Conservation (phyloP, 1,140 invertebrate genomes). For the Coptotermes formosanus region DNA sequence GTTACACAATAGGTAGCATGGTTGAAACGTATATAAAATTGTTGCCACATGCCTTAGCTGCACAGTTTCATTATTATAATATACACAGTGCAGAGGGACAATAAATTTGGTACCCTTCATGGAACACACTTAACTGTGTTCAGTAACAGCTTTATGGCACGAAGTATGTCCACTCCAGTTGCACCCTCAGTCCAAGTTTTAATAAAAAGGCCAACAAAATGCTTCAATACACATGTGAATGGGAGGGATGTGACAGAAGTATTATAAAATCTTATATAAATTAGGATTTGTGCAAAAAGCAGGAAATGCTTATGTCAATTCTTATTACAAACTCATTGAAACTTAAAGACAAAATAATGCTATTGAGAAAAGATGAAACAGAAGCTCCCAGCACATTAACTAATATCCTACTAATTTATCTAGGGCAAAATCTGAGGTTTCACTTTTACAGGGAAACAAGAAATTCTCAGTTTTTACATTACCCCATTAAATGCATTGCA, state of each 20-base stretch:
- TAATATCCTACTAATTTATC: neutral
- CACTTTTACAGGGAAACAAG: neutral
- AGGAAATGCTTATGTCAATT: neutral
- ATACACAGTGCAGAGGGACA: neutral
- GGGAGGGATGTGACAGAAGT: neutral
- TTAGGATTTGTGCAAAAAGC: conserved; percentile 1
- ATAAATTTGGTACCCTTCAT: neutral
- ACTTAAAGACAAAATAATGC: neutral
- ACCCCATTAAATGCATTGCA: conserved; percentile 7
- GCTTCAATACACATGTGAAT: neutral
- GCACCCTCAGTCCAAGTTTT: neutral
- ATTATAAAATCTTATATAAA: neutral
- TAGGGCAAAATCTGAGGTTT: neutral
- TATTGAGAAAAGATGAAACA: neutral
- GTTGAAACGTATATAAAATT: neutral
- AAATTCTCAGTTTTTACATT: conserved; percentile 7
- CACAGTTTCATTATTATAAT: neutral
- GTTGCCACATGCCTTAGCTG: neutral
- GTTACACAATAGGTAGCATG: neutral
- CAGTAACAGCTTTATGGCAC: neutral
- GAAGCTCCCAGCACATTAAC: neutral
- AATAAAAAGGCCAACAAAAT: neutral
- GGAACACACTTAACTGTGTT: neutral
- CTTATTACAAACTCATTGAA: neutral
- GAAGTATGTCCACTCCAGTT: neutral